These are phyloP conservation scores for Bellardia bayeri DNA, from an alignment of 2,888 invertebrate genomes.

Conservation along the genomic window DNA sequence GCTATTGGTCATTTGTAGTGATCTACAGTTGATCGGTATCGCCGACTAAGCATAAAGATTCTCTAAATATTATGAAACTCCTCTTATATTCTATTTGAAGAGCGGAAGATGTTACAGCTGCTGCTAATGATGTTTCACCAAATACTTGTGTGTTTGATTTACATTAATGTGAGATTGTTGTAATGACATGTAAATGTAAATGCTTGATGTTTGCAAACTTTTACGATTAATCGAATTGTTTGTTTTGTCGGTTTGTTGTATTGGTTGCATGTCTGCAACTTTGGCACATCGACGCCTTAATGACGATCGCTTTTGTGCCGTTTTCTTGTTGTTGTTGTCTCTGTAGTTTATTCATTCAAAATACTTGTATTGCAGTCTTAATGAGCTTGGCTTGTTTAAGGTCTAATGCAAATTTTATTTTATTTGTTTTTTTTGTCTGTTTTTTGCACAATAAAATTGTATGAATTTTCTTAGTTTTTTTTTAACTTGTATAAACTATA, in stretches of 20 bases:
- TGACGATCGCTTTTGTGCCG: constrained; percentile 56
- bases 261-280: constrained; percentile 42
- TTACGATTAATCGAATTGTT: constrained; percentile 65
- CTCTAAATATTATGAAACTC: neutral
- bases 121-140: constrained; percentile 9
- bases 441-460: neutral
- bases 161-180: constrained; percentile 44
- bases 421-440: neutral
- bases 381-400: constrained; percentile 68
- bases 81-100: neutral
- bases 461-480: constrained; percentile 35
- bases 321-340: neutral
- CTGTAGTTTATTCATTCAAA: constrained; percentile 2
- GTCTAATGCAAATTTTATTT: constrained; percentile 61
- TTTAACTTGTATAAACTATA: constrained; percentile 29
- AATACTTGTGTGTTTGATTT: constrained; percentile 4
- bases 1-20: constrained; percentile 36
- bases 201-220: constrained; percentile 32
- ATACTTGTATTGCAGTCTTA: constrained; percentile 56
- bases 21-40: neutral
- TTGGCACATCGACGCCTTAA: constrained; percentile 68
- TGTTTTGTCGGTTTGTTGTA: constrained; percentile 46
- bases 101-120: constrained; percentile 13
- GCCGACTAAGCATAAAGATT: neutral
- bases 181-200: constrained; percentile 30